Evolutionary conservation across 2,113 vertebrate species (phyloP), one percentile per base, ranked within the genome.

Genomic region (Callionymus lyra): DNA sequence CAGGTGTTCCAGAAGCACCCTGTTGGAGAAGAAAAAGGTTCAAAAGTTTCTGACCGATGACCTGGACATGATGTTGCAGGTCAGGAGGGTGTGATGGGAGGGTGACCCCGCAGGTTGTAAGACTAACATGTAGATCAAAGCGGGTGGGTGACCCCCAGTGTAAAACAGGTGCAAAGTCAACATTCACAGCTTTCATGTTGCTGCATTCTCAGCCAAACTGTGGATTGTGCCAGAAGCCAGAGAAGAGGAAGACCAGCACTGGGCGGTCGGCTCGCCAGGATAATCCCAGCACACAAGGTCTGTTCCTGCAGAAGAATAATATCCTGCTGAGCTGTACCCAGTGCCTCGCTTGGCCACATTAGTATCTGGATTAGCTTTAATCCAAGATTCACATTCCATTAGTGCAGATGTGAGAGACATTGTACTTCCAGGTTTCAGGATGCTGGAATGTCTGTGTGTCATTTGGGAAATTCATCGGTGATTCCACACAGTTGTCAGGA

Each of bases 341-440:
- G 70, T 44, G 56, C 70, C 64, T 76, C 70, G 63, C 38, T 63
- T 53, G 46, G 43, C 44, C 56, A 58, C 59, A 65, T 67, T 76
- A 61, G 47, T 53, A 58, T 72, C 53, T 32, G 82, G 84, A 84
- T 85, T 83, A 85, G 15, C 36, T 42, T 53, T 77, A 74, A 85
- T 74, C 80, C 76, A 70, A 71, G 57, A 59, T 70, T 86, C 84
- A 82, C 85, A 87, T 86, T 86, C 86, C 83, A 85, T 84, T 55
- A 82, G 80, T 81, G 77, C 82, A 84, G 48, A 37, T 38, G 34
- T 34, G 58, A 75, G 59, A 37, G 41, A 48, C 31, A 58, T 62
- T 70, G 46, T 59, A 65, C 57, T 65, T 60, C 45, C 56, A 69
- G 56, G 54, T 72, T 58, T 60, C 49, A 52, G 51, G 47, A 43